phyloP scores from a whole-genome alignment of 2,888 invertebrate genomes.

The Belgica antarctica region DNA sequence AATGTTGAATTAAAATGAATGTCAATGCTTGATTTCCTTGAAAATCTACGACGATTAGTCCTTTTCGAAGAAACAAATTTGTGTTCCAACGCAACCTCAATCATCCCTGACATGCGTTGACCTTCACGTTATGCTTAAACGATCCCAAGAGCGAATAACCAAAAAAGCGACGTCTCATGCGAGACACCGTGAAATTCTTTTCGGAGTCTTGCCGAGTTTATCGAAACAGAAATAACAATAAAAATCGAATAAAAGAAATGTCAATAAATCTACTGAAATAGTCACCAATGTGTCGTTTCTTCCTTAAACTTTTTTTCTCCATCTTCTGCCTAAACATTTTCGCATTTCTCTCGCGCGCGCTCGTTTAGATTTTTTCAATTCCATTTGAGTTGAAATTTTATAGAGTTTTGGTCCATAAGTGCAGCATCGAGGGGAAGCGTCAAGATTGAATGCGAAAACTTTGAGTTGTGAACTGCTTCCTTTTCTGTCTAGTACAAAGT shows the following conservation, averaged over 20 bases:
- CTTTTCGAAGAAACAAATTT: too few relatives aligned
- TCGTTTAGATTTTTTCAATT: conserved; percentile 17
- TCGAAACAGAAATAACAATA: conserved; percentile 42
- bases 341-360: conserved; percentile 9
- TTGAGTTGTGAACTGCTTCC: too few relatives aligned
- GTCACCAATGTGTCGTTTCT: conserved; percentile 27
- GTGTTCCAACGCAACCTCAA: too few relatives aligned
- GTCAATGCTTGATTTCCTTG: too few relatives aligned
- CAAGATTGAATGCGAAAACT: too few relatives aligned
- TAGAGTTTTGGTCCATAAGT: background rate
- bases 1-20: background rate
- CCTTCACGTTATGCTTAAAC: too few relatives aligned
- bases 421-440: background rate
- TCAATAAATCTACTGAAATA: conserved; percentile 39
- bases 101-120: too few relatives aligned
- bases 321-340: background rate
- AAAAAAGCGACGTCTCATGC: conserved; percentile 22
- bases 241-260: conserved; percentile 43
- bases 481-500: too few relatives aligned
- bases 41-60: too few relatives aligned
- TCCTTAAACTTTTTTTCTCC: too few relatives aligned
- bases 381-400: conserved; percentile 20
- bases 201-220: conserved; percentile 22
- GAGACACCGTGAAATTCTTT: conserved; percentile 13
- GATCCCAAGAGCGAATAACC: too few relatives aligned